A percentile compares a stretch with the other conserved stretches of the same genome.
Conservation (phyloP, 2,888 invertebrate genomes). For the Diogma glabrata region DNA sequence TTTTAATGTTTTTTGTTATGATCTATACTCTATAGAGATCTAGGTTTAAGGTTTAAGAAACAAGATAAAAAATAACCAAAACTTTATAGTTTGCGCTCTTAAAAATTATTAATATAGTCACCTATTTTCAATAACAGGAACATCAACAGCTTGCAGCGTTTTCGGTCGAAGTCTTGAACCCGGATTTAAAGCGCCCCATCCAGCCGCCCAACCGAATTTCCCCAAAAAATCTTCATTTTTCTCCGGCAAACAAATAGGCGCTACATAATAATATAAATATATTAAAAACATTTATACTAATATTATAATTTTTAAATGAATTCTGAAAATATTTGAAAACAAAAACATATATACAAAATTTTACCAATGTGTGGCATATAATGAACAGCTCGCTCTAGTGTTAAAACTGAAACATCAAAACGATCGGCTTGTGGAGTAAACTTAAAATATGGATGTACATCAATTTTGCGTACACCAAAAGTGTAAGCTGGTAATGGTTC, state of each 20-base stretch:
- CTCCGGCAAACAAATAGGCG: constrained; percentile 83
- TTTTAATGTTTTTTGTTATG: too few relatives aligned
- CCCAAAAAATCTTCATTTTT: constrained; percentile 83
- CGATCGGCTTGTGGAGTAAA: constrained; percentile 88
- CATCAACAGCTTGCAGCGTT: constrained; percentile 82
- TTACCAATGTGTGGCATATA: constrained; percentile 75
- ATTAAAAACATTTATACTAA: background rate
- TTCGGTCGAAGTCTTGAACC: constrained; percentile 80
- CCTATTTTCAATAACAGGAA: constrained; percentile 85
- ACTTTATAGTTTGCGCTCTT: background rate
- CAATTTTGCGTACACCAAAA: constrained; percentile 80
- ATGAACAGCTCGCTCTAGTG: constrained; percentile 78
- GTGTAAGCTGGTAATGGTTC: constrained; percentile 86
- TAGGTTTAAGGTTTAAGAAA: too few relatives aligned
- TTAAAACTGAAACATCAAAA: constrained; percentile 83
- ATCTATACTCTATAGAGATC: too few relatives aligned
- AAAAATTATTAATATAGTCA: constrained; percentile 14
- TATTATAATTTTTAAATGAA: constrained; percentile 4
- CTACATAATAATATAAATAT: constrained; percentile 31
- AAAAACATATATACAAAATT: too few relatives aligned
- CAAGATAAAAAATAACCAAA: too few relatives aligned
- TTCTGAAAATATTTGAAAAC: too few relatives aligned
- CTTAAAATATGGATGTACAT: constrained; percentile 83
- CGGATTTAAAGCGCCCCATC: constrained; percentile 80
- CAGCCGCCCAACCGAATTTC: constrained; percentile 84